Evolutionary conservation across 1,140 invertebrate genomes (phyloP).

Genomic region (Rhagoletis zephyria): DNA sequence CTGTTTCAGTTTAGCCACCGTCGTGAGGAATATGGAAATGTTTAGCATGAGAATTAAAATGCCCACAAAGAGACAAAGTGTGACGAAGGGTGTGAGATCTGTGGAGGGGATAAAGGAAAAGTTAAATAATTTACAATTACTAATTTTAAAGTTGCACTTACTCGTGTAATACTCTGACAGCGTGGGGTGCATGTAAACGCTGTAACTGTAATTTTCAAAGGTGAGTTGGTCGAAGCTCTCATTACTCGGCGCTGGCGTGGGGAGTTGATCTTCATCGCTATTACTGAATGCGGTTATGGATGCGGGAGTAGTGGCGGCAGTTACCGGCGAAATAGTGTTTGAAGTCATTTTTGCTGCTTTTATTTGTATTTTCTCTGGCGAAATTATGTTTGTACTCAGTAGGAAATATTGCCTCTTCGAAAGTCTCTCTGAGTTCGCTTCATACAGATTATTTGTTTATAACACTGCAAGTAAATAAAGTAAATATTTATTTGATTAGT

Average conservation of each 20-base stretch:
- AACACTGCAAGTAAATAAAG: neutral
- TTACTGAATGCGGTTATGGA: neutral
- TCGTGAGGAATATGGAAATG: conserved; percentile 66
- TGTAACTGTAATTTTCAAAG: neutral
- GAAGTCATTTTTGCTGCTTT: neutral
- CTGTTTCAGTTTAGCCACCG: conserved; percentile 62
- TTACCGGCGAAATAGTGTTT: neutral
- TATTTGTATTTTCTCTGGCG: neutral
- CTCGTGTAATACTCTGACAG: conserved; percentile 67
- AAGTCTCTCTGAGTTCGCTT: neutral
- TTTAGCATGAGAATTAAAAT: conserved; percentile 67
- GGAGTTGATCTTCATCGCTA: neutral
- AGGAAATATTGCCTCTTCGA: neutral
- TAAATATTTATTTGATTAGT: neutral
- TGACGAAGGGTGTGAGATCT: conserved; percentile 70
- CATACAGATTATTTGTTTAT: neutral
- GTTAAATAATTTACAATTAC: neutral
- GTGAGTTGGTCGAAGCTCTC: conserved; percentile 15
- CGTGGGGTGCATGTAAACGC: conserved; percentile 60
- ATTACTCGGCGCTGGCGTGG: neutral
- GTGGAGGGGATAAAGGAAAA: neutral
- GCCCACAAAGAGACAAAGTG: conserved; percentile 66
- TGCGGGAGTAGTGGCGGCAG: neutral
- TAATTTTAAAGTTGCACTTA: conserved; percentile 59
- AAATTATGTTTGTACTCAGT: neutral